These are phyloP conservation scores for Plestiodon gilberti DNA, from an alignment of 2,113 vertebrate genomes.

Conservation along the genomic window DNA sequence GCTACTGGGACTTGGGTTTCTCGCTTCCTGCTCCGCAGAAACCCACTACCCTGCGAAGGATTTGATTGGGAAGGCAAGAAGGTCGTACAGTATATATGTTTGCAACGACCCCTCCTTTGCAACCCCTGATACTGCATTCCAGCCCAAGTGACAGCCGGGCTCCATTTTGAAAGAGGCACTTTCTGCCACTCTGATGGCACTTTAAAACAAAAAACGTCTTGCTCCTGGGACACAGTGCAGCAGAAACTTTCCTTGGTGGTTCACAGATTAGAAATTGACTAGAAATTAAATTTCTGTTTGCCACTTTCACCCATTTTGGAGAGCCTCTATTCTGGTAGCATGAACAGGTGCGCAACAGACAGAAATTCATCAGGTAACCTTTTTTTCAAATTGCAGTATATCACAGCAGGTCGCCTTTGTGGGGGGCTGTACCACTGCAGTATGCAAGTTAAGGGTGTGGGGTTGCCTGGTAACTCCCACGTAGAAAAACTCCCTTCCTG, in stretches of 20 bases:
- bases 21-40: background rate
- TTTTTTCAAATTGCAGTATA: background rate
- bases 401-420: background rate
- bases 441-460: background rate
- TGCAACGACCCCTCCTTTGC: background rate
- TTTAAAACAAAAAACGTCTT: background rate
- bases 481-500: background rate
- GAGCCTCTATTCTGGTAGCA: background rate
- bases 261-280: too few relatives aligned
- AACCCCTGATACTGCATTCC: background rate
- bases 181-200: background rate
- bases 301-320: too few relatives aligned
- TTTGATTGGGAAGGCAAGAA: background rate
- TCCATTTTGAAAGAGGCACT: background rate
- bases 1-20: too few relatives aligned
- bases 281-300: too few relatives aligned
- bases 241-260: too few relatives aligned
- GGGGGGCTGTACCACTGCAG: background rate
- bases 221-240: background rate
- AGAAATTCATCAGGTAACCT: background rate
- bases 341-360: background rate
- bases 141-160: background rate
- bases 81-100: background rate
- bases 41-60: background rate
- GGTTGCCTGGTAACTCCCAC: background rate